Percentiles rank a stretch among this genome's conserved stretches.
phyloP scores from a whole-genome alignment of 2,797 vertebrate species.

The Pipistrellus kuhlii region DNA sequence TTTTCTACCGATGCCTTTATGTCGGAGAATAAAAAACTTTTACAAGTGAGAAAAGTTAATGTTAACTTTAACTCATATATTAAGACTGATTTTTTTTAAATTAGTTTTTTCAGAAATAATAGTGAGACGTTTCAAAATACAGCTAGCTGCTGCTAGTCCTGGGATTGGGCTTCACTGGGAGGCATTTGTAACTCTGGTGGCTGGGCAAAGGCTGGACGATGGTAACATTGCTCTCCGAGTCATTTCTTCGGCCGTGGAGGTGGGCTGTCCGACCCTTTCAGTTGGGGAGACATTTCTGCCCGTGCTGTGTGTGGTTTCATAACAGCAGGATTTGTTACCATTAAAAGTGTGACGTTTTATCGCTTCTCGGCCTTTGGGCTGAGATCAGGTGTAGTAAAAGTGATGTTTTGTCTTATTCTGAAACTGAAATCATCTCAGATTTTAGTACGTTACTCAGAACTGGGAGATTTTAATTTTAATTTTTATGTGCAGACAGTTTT shows the following conservation, averaged over 20 bases:
- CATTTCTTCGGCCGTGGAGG: background rate
- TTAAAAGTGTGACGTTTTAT: background rate
- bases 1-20: background rate
- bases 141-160: background rate
- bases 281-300: background rate
- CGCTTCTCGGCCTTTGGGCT: too few species aligned
- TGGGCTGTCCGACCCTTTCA: background rate
- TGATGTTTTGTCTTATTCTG: background rate
- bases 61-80: background rate
- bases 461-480: background rate
- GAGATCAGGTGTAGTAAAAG: background rate
- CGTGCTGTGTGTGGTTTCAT: background rate
- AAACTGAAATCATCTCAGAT: background rate
- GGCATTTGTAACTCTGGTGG: background rate
- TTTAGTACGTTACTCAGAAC: background rate
- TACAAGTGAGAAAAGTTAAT: background rate
- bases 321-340: background rate
- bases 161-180: background rate
- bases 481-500: background rate
- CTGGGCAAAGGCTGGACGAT: background rate
- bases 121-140: background rate
- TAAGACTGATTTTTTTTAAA: background rate
- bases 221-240: background rate
- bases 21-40: background rate
- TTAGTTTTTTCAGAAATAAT: background rate